Evolutionary conservation across 2,888 invertebrate genomes (phyloP), one percentile per base, ranked within the genome.

Genomic region (Drosophila peninsularis): DNA sequence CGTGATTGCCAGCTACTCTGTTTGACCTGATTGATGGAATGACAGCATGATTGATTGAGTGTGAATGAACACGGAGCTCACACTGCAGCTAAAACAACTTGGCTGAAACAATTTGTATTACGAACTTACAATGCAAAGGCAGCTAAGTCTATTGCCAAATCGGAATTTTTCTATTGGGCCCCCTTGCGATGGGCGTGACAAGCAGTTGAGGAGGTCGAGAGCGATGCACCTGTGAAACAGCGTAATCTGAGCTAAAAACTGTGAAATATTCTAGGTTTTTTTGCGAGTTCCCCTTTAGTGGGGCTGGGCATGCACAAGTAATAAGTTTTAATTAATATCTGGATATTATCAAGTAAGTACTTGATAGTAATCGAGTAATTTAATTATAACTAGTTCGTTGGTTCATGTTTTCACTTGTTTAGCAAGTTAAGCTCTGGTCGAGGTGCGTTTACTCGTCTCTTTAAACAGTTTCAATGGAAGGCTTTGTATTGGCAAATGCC

Each of bases 1-100:
- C 21, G 52, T 17, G 52, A 57, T 66, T 50, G 30, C 0, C n/a
- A 55, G 62, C n/a, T n/a, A 34, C 14, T 50, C 32, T n/a, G 49
- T 49, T 49, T 49, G 32, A 50, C 49, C 49, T 34, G 49, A 34
- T 34, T 34, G 49, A 49, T 5, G 21, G 14, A 19, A 2, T 21
- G 34, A 27, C 17, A 13, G 13, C 7, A 7, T 37, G 52, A 53
- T 17, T 27, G 27, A 47, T 14, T 47, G 45, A 17, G 36, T 13
- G 17, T 1, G 37, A 30, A 45, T 17, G 2, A 24, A 11, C 11
- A 3, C 17, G 17, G n/a, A 50, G 34, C n/a, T 27, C 47, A 30
- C 27, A 5, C 30, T 5, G 14, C 24, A 19, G 44, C n/a, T n/a
- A n/a, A n/a, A n/a, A n/a, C n/a, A n/a, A n/a, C n/a, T n/a, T n/a